Evolutionary conservation across 2,888 invertebrate species (phyloP).

Genomic region (Philaethria dido): DNA sequence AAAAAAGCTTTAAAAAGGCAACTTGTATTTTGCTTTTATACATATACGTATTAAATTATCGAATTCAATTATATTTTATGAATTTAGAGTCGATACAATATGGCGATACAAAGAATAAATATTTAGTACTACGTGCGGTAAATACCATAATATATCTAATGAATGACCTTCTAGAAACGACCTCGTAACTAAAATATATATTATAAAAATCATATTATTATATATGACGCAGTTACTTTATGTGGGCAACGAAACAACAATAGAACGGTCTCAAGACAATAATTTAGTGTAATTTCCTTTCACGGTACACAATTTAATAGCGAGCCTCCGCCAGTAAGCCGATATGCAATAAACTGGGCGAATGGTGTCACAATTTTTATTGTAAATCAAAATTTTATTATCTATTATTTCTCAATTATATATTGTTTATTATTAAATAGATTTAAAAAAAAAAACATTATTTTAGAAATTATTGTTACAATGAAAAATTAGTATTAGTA

Average conservation of each 20-base stretch:
- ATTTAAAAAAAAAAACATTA: neutral
- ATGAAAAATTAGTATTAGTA: no score
- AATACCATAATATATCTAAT: slow-evolving; percentile 6
- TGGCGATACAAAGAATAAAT: neutral
- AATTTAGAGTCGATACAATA: slow-evolving; percentile 2
- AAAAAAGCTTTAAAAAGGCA: slow-evolving; percentile 15
- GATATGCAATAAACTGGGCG: slow-evolving; percentile 37
- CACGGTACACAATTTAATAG: slow-evolving; percentile 51
- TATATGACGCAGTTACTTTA: slow-evolving; percentile 33
- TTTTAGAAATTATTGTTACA: no score
- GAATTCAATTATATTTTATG: slow-evolving; percentile 20
- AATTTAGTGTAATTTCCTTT: slow-evolving; percentile 72
- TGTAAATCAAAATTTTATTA: slow-evolving; percentile 13
- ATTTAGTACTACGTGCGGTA: slow-evolving; percentile 1
- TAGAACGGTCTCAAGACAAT: slow-evolving; percentile 58
- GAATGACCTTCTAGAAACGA: neutral
- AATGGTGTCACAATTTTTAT: slow-evolving; percentile 33
- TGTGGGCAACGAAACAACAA: slow-evolving; percentile 39
- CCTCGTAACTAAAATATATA: slow-evolving; percentile 23
- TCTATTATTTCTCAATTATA: neutral
- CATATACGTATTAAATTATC: slow-evolving; percentile 15
- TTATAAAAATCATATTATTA: slow-evolving; percentile 20
- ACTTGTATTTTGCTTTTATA: slow-evolving; percentile 11
- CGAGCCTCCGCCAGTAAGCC: slow-evolving; percentile 36
- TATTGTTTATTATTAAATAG: neutral